Evolutionary conservation across 2,797 vertebrate genomes (phyloP), one percentile per base, ranked within the genome.

Genomic region (Phyllotis vaccarum): DNA sequence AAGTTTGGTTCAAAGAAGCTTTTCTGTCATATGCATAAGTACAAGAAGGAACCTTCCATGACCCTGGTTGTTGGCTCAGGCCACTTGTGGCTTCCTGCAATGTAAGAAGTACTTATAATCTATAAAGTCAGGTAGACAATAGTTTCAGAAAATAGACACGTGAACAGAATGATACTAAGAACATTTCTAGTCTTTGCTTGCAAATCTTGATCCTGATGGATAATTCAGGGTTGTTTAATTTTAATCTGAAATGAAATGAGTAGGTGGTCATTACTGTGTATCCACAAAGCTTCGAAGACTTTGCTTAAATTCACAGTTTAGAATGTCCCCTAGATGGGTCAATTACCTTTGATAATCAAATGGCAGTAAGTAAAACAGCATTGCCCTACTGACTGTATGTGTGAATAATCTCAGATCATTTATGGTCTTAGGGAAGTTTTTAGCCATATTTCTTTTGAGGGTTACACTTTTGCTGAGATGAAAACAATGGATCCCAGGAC

Each of bases 31-130:
- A 75, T 85, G 21, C 43, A 68, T 54, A 46, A 92, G 46, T 34
- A 80, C 27, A 81, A 85, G 90, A 34, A 92, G 62, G 92, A 90
- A 95, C 93, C 96, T 97, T 94, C 78, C 2, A 0, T 91, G 96
- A 96, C 97, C 97, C 85, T 62, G 27, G 3, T 81, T 91, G 43
- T 91, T 94, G 93, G 93, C 91, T 95, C 83, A 78, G 62, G 92
- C 91, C 90, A 92, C 68, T 78, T 80, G 72, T 60, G 70, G 56
- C 88, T 98, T 93, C 79, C 94, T 95, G 62, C 90, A 94, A 81
- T 96, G 95, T 97, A 96, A 96, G 94, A 96, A 97, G 88, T 92
- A 93, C 93, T 96, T 97, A 93, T 49, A 92, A 89, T 95, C 95
- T 91, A 79, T 91, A 82, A 86, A 95, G 82, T 78, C 89, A 95